Percentiles rank a stretch among this genome's conserved stretches.
Evolutionary conservation across 1,140 invertebrate genomes (phyloP).

Genomic region (Druon quercuslanigerum): DNA sequence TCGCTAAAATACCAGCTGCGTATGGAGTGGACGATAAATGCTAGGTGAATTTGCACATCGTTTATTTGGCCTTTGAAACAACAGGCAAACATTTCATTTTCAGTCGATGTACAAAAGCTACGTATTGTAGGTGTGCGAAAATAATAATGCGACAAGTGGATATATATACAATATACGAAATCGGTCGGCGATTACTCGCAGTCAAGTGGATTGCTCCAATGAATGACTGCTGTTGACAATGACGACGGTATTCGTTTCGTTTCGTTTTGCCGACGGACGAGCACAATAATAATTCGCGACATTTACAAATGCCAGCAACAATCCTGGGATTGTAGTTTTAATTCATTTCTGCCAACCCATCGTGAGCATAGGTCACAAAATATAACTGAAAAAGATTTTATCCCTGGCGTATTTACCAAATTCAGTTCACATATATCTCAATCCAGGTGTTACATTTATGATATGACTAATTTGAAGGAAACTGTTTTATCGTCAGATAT

Average conservation of each 20-base stretch:
- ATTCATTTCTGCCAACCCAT: neutral
- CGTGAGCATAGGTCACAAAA: neutral
- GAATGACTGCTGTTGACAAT: conserved; percentile 26
- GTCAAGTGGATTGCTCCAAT: conserved; percentile 27
- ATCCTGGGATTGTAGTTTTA: neutral
- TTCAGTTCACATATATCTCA: too few species aligned
- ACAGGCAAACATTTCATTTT: conserved; percentile 32
- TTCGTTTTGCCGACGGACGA: neutral
- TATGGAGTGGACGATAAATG: conserved; percentile 36
- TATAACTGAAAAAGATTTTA: too few species aligned
- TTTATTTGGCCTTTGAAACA: conserved; percentile 37
- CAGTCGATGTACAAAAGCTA: neutral
- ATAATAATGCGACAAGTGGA: conserved; percentile 28
- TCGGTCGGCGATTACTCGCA: conserved; percentile 24
- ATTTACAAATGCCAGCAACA: conserved; percentile 13
- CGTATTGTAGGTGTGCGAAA: neutral
- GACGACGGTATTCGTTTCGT: neutral
- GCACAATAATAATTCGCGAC: conserved; percentile 11
- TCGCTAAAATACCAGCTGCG: conserved; percentile 34
- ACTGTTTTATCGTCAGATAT: too few species aligned
- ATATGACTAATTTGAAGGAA: too few species aligned
- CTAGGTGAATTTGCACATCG: conserved; percentile 37
- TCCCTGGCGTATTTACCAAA: too few species aligned
- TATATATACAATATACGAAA: conserved; percentile 17
- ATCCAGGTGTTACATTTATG: too few species aligned